phyloP scores from a whole-genome alignment of 2,113 vertebrate species.

The Crypturellus undulatus region DNA sequence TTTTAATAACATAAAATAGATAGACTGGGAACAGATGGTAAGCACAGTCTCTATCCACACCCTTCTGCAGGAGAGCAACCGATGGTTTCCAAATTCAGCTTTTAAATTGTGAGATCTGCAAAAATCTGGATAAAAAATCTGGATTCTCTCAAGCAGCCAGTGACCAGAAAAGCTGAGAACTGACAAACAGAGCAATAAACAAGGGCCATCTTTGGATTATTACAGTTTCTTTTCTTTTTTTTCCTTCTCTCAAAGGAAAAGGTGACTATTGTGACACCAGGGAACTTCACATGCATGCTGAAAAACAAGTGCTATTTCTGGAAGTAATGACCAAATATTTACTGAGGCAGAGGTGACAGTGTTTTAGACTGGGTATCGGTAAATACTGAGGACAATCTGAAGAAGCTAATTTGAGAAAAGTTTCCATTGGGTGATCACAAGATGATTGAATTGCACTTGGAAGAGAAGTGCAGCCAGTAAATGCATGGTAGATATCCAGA shows the following conservation, averaged over 20 bases:
- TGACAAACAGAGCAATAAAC: background rate
- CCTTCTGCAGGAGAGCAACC: background rate
- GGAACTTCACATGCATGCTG: background rate
- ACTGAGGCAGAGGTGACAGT: background rate
- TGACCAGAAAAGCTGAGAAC: background rate
- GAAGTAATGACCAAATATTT: background rate
- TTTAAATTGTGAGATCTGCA: background rate
- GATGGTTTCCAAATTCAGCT: background rate
- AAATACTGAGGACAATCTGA: background rate
- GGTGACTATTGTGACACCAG: background rate
- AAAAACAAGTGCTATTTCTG: background rate
- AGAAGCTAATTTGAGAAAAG: background rate
- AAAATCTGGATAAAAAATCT: background rate
- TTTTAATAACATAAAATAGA: slow-evolving; percentile 17
- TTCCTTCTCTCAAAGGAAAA: background rate
- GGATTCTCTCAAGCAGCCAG: background rate
- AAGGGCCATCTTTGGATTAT: background rate
- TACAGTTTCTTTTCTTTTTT: background rate
- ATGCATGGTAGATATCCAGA: background rate
- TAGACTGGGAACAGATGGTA: slow-evolving; percentile 9
- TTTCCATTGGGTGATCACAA: background rate
- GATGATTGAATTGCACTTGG: background rate
- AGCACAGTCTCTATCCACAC: background rate
- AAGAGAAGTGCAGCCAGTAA: background rate
- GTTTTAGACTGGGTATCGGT: background rate